These are phyloP conservation scores for Deilephila porcellus DNA, from an alignment of 2,888 invertebrate genomes.

Conservation along the genomic window DNA sequence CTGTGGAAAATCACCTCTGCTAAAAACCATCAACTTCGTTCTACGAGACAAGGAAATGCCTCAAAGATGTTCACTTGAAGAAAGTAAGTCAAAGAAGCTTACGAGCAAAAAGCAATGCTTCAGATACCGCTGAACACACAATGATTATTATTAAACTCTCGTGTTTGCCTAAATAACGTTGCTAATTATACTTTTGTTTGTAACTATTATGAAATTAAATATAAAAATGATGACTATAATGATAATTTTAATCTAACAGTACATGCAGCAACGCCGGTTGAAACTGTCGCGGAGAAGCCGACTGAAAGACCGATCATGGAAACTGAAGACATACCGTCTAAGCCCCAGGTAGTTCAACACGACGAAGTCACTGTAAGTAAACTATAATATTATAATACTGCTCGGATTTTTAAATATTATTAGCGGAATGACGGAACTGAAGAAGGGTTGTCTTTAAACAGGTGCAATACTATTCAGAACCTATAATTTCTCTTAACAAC, in stretches of 20 bases:
- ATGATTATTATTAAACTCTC: too few species aligned
- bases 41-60: conserved; percentile 88
- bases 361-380: conserved; percentile 27
- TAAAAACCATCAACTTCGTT: conserved; percentile 92
- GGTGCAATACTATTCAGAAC: too few species aligned
- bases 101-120: too few species aligned
- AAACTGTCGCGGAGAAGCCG: conserved; percentile 33
- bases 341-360: not conserved
- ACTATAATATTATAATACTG: not conserved
- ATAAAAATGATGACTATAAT: too few species aligned
- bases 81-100: conserved; percentile 60
- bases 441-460: too few species aligned
- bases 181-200: too few species aligned
- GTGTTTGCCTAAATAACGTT: too few species aligned
- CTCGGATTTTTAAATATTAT: too few species aligned
- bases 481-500: too few species aligned
- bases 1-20: conserved; percentile 92
- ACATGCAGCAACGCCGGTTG: conserved; percentile 40
- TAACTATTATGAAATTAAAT: too few species aligned
- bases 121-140: too few species aligned
- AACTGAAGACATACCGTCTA: conserved; percentile 35
- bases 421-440: too few species aligned
- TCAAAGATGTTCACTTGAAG: conserved; percentile 77
- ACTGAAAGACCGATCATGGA: conserved; percentile 35
- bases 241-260: conserved; percentile 38